A percentile compares a stretch with the other conserved stretches of the same genome.
These are phyloP conservation scores for Lasioglossum vierecki DNA, from an alignment of 2,888 invertebrate genomes.

Conservation along the genomic window DNA sequence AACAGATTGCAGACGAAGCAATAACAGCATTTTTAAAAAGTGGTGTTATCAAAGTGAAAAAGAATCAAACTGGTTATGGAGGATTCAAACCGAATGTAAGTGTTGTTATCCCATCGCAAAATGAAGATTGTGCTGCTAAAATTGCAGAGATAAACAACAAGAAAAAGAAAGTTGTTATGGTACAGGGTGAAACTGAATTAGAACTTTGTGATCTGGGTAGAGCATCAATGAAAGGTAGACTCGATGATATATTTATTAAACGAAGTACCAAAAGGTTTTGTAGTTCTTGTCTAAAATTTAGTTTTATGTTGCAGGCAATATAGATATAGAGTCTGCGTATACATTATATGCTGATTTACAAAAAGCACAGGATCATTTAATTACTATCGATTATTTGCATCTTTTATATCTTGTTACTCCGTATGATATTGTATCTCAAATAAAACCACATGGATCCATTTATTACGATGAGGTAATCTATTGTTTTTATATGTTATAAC, in stretches of 20 bases:
- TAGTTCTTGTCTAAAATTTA: slow-evolving; percentile 16
- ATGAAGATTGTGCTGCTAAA: slow-evolving; percentile 19
- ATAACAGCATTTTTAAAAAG: slow-evolving; percentile 84
- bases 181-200: slow-evolving; percentile 84
- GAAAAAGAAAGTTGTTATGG: slow-evolving; percentile 59
- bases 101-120: slow-evolving; percentile 78
- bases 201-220: slow-evolving; percentile 89
- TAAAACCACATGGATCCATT: slow-evolving; percentile 85
- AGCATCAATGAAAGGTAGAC: slow-evolving; percentile 92
- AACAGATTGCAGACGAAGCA: slow-evolving; percentile 83
- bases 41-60: slow-evolving; percentile 81
- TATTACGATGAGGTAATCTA: slow-evolving; percentile 87
- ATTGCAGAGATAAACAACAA: background rate
- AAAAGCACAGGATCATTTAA: slow-evolving; percentile 90
- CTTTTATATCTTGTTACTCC: slow-evolving; percentile 94
- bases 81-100: slow-evolving; percentile 73
- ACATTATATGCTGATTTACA: slow-evolving; percentile 91
- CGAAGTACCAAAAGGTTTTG: background rate
- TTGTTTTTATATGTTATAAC: slow-evolving; percentile 40
- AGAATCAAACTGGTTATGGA: slow-evolving; percentile 23
- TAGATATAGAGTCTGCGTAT: slow-evolving; percentile 90
- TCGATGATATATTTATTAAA: slow-evolving; percentile 4
- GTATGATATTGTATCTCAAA: slow-evolving; percentile 87
- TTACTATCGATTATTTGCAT: slow-evolving; percentile 93
- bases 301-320: slow-evolving; percentile 87